Percentiles rank a stretch among this genome's conserved stretches.
Evolutionary conservation across 1,140 invertebrate species (phyloP).

Genomic region (Atta texana): DNA sequence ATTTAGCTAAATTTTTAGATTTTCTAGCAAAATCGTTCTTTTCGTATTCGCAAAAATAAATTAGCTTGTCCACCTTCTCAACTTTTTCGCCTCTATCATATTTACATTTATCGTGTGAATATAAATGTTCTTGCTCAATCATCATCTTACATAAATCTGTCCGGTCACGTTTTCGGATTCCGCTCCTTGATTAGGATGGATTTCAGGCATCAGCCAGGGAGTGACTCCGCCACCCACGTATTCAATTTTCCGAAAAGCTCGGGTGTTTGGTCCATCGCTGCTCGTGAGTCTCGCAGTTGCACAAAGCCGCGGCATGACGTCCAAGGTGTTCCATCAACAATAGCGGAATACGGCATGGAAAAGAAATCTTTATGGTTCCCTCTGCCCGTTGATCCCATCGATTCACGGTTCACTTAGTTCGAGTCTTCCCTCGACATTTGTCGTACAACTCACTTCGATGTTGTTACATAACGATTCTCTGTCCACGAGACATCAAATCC

Average conservation of each 20-base stretch:
- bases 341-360: constrained; percentile 73
- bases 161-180: constrained; percentile 8
- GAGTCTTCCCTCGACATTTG: constrained; percentile 84
- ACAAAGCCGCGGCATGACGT: constrained; percentile 85
- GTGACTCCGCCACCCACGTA: constrained; percentile 82
- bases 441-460: constrained; percentile 85
- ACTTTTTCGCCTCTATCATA: background rate
- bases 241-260: constrained; percentile 75
- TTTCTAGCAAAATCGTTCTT: background rate
- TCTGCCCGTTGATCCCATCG: constrained; percentile 76
- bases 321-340: constrained; percentile 83
- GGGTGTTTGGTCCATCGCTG: constrained; percentile 16
- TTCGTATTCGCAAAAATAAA: background rate
- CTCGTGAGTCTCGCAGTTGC: constrained; percentile 71
- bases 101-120: background rate
- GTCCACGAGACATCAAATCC: constrained; percentile 74
- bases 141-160: constrained; percentile 35
- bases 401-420: constrained; percentile 85
- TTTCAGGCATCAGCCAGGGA: constrained; percentile 60
- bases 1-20: no score
- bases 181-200: constrained; percentile 66
- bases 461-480: constrained; percentile 84
- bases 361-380: constrained; percentile 64
- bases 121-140: constrained; percentile 28
- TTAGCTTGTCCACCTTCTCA: background rate